These are phyloP conservation scores for Peromyscus melanophrys DNA, from an alignment of 2,797 vertebrate species.

Conservation along the genomic window DNA sequence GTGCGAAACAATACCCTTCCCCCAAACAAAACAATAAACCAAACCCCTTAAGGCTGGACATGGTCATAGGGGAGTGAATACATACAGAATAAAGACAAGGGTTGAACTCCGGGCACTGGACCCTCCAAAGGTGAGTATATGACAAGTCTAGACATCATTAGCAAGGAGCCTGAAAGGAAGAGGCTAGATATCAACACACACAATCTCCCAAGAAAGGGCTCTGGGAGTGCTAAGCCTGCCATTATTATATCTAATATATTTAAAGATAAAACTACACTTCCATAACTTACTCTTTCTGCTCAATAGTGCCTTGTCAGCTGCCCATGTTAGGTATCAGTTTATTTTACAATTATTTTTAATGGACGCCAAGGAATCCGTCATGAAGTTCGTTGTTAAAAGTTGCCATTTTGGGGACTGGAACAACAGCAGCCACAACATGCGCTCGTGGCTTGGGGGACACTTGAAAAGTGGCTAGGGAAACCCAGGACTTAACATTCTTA, in stretches of 20 bases:
- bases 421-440: accelerated
- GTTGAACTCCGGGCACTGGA: neutral
- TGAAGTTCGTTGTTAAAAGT: too few species aligned
- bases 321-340: too few species aligned
- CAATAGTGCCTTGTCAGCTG: neutral
- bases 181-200: too few species aligned
- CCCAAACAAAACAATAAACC: neutral
- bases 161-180: neutral
- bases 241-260: neutral
- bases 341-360: neutral
- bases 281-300: neutral
- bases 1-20: neutral
- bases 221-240: too few species aligned
- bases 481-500: neutral
- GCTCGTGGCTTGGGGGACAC: neutral
- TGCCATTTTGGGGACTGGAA: neutral
- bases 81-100: neutral
- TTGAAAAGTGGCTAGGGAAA: neutral
- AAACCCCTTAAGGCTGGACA: neutral
- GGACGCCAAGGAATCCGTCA: too few species aligned
- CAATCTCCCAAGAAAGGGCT: neutral
- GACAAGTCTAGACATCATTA: too few species aligned
- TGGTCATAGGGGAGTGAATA: too few species aligned
- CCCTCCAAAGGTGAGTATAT: too few species aligned
- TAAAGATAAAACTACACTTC: neutral